A percentile compares a stretch with the other conserved stretches of the same genome.
Evolutionary conservation across 2,888 invertebrate species (phyloP).

Genomic region (Loripinus fragilis): DNA sequence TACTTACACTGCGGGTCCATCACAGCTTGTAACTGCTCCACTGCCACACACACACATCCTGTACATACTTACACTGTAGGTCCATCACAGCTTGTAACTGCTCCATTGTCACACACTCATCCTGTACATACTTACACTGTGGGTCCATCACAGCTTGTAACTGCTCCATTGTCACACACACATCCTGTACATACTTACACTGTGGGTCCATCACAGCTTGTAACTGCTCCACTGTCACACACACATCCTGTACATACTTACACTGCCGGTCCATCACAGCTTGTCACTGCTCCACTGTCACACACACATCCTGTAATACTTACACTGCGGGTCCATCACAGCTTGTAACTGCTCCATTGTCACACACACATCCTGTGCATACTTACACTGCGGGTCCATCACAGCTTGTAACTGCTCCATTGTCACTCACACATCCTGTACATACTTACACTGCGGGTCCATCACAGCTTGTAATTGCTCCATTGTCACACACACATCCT

Average conservation of each 20-base stretch:
- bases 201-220: constrained; percentile 23
- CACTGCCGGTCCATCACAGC: constrained; percentile 33
- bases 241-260: too few relatives aligned
- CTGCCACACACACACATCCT: too few relatives aligned
- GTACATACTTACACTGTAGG: constrained; percentile 40
- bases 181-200: too few relatives aligned
- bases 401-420: constrained; percentile 14
- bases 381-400: constrained; percentile 39
- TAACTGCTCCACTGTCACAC: background rate
- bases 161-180: too few relatives aligned
- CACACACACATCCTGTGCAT: too few relatives aligned
- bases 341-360: background rate
- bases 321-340: constrained; percentile 38
- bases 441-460: constrained; percentile 41
- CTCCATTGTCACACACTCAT: too few relatives aligned
- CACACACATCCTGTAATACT: too few relatives aligned
- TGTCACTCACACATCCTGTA: too few relatives aligned
- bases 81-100: constrained; percentile 24
- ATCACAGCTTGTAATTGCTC: constrained; percentile 15
- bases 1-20: constrained; percentile 40
- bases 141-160: constrained; percentile 25
- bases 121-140: constrained; percentile 46
- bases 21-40: constrained; percentile 14
- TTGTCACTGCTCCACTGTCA: background rate
- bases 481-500: too few relatives aligned